Base-by-base conservation (phyloP, 2,113 vertebrate species). In the Callaeas wilsoni region DNA sequence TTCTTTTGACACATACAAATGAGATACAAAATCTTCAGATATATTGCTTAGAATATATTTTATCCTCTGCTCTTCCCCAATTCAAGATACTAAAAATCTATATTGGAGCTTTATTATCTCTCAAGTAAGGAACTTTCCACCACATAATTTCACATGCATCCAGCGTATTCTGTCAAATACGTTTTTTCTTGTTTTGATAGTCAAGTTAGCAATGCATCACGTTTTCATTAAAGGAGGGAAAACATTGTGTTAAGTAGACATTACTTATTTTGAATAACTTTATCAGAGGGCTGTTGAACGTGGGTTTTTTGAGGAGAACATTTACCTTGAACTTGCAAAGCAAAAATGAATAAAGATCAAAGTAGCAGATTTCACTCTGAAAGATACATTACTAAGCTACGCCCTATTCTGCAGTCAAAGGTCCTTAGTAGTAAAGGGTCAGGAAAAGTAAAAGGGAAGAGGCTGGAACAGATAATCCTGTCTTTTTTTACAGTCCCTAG, bases 391-490 rank as follows among this genome's bases (percentile, higher is more conserved):
- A 64, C 60, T 25, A 49, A 87, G 22, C 29, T 91, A 46, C 5
- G n/a, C 17, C 75, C 41, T 88, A 23, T 91, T 83, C 37, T 93
- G 52, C 52, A 84, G 75, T 85, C 65, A 78, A 93, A 93, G 55
- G 56, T 59, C 80, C 21, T 94, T 78, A 42, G 12, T 55, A 49
- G 29, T 64, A 86, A 94, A 75, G 64, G 73, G 71, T 80, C 82
- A 92, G 41, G 26, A 27, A 75, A 80, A 94, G 13, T 74, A 42
- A 5, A 70, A 83, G 20, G 39, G 71, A 94, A 85, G 57, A 94
- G 71, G 25, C 67, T 89, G 74, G 87, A 79, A 91, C 13, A 94
- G 57, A 91, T 71, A 94, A 82, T 33, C 17, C 46, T 95, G 32
- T 62, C 30, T 42, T 87, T 68, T 78, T 63, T 95, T 70, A 68